Evolutionary conservation across 2,113 vertebrate species (phyloP), one percentile per base, ranked within the genome.

Genomic region (Regulus satrapa): DNA sequence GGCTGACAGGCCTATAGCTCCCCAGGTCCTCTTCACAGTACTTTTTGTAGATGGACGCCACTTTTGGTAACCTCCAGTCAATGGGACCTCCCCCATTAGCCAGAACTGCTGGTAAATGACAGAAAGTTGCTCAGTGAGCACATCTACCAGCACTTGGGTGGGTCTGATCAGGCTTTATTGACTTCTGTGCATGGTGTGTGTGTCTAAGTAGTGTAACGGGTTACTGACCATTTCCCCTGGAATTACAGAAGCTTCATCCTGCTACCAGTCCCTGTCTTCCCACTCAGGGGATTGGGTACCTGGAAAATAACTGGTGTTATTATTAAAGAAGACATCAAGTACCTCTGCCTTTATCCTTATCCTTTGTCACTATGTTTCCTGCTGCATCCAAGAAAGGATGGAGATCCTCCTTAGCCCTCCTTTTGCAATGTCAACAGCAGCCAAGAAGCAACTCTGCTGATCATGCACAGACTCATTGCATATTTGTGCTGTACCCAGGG

Each of bases 41-140:
- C 23, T 55, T 61, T 58, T 36, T 3, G 1, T 51, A 45, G 43
- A 14, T 51, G 28, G 6, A 36, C 0, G 0, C 16, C 38, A 40
- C 38, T 23, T 64, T 58, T 56, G 36, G 16, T 29, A 49, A n/a
- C 9, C 19, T 80, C 19, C 41, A 68, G 18, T 25, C 31, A 55
- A 28, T 40, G 36, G 28, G 28, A 71, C 58, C 32, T 58, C 14
- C 11, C 11, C 6, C 0, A 0, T 31, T 45, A 31, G 32, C 38
- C 56, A 76, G 43, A 46, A 40, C 38, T 46, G 32, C 12, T 81
- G 49, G 32, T 24, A 46, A 71, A 76, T 46, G 29, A 12, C 1
- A 2, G 62, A 23, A 81, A 45, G 49, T 18, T 43, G 43, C 43
- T 58, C 68, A 14, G 2, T 40, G 36, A 80, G 26, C 18, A 5